Base-by-base conservation (phyloP, 2,888 invertebrate species). In the Xestia rhomboidea region DNA sequence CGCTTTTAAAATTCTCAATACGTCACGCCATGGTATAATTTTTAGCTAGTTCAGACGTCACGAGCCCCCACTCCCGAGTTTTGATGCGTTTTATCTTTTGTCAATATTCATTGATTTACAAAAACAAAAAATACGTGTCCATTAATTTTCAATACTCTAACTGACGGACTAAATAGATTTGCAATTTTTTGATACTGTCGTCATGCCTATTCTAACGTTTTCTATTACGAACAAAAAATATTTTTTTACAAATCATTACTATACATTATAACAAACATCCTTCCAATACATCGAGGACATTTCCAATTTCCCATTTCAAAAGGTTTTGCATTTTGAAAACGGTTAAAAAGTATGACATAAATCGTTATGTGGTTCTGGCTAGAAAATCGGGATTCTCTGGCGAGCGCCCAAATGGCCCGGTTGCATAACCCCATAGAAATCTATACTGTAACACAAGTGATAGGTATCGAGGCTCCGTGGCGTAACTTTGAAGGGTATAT, bases 371-470 rank as follows among this genome's bases (percentile, higher is more conserved):
- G 81, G 87, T 77, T 76, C 79, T 82, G 79, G 85, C 86, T 87
- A 71, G 88, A 90, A 89, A 89, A 89, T 89, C 80, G 82, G 79
- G 76, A 77, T 69, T 69, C 81, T 27, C 88, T 92, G 92, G 92
- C 92, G 72, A 67, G 38, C 86, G 84, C 90, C 92, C 92, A 92
- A 92, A 88, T 89, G 84, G 85, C 77, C 34, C 51, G 71, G 81
- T 87, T 87, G 83, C 83, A 82, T 87, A 87, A 86, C 85, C 77
- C 63, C 27, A 62, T 70, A 72, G 76, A 57, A 76, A 68, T 54
- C 30, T 75, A 81, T 71, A 81, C 77, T 64, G 69, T 54, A 69
- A 67, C 69, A 41, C 30, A 62, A 74, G 71, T 74, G 73, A 73
- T 66, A 78, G 68, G 68, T 72, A 74, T 75, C 63, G 82, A 69